Evolutionary conservation across 2,113 vertebrate genomes (phyloP).

Genomic region (Carettochelys insculpta): DNA sequence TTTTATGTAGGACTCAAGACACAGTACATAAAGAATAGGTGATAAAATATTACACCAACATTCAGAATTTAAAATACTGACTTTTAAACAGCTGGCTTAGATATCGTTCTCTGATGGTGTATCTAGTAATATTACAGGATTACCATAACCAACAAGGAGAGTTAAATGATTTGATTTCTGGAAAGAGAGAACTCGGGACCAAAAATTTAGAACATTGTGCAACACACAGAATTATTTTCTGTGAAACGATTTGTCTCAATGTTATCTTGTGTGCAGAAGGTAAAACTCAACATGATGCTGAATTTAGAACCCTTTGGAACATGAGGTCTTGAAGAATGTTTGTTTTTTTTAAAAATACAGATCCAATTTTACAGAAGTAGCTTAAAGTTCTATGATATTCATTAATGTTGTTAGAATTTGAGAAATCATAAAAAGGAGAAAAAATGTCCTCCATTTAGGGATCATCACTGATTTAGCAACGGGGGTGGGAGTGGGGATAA

Average conservation of each 20-base stretch:
- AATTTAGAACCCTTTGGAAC: background rate
- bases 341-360: background rate
- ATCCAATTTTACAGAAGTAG: background rate
- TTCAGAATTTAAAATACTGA: slow-evolving; percentile 51
- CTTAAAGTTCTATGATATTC: background rate
- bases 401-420: background rate
- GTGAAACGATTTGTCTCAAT: background rate
- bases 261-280: background rate
- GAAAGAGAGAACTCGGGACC: slow-evolving; percentile 28
- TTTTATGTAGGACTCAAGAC: slow-evolving; percentile 45
- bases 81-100: slow-evolving; percentile 52
- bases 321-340: background rate
- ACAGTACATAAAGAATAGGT: slow-evolving; percentile 63
- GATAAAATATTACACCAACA: slow-evolving; percentile 57
- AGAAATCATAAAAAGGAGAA: background rate
- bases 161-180: slow-evolving; percentile 44
- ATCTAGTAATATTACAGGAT: slow-evolving; percentile 67
- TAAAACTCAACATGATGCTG: background rate
- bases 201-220: background rate
- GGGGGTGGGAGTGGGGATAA: background rate
- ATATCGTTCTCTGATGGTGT: slow-evolving; percentile 49
- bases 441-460: background rate
- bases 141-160: slow-evolving; percentile 61
- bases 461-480: background rate
- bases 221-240: background rate